Evolutionary conservation across 2,113 vertebrate species (phyloP).

Genomic region (Erythrocercus mccallii): DNA sequence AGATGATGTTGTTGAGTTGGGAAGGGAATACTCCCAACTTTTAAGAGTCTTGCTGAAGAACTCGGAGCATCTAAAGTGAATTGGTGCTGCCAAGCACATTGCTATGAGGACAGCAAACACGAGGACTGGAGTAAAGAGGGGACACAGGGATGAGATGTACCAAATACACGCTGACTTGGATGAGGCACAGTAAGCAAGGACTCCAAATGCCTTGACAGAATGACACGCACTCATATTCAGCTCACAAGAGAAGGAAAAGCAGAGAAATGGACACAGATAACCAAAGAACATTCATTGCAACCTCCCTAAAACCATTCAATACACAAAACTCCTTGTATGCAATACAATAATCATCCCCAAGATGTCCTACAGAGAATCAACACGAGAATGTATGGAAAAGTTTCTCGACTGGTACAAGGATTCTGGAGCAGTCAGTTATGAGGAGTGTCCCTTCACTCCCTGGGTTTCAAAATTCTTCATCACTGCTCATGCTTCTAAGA

Average conservation of each 20-base stretch:
- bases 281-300: neutral
- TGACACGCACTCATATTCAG: neutral
- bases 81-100: neutral
- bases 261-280: neutral
- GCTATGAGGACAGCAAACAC: rapidly evolving
- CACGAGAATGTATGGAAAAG: neutral
- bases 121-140: neutral
- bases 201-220: neutral
- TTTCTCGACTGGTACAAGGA: neutral
- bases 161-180: neutral
- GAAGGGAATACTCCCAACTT: neutral
- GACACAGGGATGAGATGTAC: neutral
- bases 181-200: neutral
- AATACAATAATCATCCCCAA: neutral
- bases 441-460: neutral
- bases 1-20: rapidly evolving
- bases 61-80: neutral
- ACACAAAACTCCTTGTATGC: neutral
- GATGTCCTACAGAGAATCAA: neutral
- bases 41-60: neutral
- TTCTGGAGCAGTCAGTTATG: neutral
- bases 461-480: neutral
- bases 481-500: neutral
- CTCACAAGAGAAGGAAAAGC: neutral
- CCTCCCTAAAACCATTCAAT: neutral